These are phyloP conservation scores for Crax fasciolata DNA, from an alignment of 2,797 vertebrate species.

Conservation along the genomic window DNA sequence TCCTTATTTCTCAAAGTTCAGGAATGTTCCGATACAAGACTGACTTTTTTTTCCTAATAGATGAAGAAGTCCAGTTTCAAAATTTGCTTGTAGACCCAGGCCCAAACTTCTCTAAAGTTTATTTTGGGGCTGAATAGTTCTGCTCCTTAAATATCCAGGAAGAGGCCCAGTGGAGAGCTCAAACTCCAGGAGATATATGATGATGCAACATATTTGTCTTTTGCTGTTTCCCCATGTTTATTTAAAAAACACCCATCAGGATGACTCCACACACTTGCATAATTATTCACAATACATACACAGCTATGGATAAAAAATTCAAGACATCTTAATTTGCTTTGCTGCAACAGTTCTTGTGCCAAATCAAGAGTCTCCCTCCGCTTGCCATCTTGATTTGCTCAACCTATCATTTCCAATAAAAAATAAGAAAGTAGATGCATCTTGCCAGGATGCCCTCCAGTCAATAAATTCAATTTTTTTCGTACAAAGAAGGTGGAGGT, in stretches of 20 bases:
- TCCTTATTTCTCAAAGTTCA: neutral
- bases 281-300: constrained; percentile 24
- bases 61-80: neutral
- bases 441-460: neutral
- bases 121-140: neutral
- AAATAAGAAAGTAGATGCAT: neutral
- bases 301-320: neutral
- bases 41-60: neutral
- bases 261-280: neutral
- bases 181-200: neutral
- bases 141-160: neutral
- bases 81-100: neutral
- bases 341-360: neutral
- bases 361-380: neutral
- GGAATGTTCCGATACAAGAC: neutral
- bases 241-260: constrained; percentile 12
- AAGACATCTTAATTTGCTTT: neutral
- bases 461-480: neutral
- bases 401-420: neutral
- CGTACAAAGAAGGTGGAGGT: neutral
- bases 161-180: neutral
- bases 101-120: neutral
- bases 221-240: neutral
- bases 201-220: neutral
- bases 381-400: neutral